phyloP scores from a whole-genome alignment of 2,888 invertebrate genomes.

The Anoncus sp. region DNA sequence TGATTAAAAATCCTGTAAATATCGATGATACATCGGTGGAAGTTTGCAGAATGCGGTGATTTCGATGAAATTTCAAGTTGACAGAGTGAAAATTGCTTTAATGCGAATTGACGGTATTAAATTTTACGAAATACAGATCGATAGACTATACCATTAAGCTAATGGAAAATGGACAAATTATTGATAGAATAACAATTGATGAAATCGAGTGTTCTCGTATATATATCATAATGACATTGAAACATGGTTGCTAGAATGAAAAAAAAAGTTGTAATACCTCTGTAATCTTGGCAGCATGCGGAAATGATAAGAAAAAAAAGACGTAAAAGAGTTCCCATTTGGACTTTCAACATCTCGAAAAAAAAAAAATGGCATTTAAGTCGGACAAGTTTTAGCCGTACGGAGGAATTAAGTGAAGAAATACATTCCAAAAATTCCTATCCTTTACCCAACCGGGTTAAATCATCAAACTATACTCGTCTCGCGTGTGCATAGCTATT shows the following conservation, averaged over 20 bases:
- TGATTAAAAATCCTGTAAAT: not conserved
- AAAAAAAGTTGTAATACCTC: not conserved
- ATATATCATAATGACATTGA: no score
- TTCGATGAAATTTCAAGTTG: not conserved
- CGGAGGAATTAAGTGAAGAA: not conserved
- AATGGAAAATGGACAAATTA: constrained; percentile 5
- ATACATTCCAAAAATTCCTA: constrained; percentile 39
- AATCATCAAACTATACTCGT: constrained; percentile 31
- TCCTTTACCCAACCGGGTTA: constrained; percentile 16
- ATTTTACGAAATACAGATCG: not conserved
- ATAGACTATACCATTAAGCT: not conserved
- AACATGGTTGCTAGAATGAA: not conserved
- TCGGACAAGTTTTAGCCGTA: constrained; percentile 1
- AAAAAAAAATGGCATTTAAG: not conserved
- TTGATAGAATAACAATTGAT: no score
- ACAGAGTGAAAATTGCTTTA: not conserved
- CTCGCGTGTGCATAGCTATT: constrained; percentile 4
- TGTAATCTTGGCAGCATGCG: not conserved
- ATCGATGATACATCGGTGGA: not conserved
- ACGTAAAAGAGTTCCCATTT: not conserved
- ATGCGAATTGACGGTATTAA: not conserved
- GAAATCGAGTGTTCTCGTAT: no score
- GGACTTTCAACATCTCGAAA: not conserved
- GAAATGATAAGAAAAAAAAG: not conserved
- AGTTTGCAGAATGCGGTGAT: not conserved